phyloP scores from a whole-genome alignment of 2,113 vertebrate genomes.

The Mellivora capensis region DNA sequence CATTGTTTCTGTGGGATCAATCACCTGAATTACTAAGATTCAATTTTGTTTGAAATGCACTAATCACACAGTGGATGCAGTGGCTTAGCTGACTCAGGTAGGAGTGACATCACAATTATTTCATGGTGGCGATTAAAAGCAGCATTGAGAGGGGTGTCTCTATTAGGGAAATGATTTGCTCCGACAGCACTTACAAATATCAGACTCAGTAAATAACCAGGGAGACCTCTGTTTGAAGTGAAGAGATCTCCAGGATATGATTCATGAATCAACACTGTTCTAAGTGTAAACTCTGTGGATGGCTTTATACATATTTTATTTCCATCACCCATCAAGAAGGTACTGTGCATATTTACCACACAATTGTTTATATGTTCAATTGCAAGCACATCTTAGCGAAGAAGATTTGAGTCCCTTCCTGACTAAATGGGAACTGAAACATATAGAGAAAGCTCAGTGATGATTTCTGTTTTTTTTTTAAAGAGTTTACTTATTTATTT shows the following conservation, averaged over 20 bases:
- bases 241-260: background rate
- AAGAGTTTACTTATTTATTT: background rate
- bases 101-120: background rate
- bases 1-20: background rate
- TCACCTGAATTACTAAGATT: slow-evolving; percentile 17
- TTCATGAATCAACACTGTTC: slow-evolving; percentile 5
- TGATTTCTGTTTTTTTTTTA: background rate
- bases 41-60: slow-evolving; percentile 25
- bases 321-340: background rate
- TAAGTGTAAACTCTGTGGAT: background rate
- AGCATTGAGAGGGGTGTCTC: background rate
- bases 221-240: background rate
- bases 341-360: background rate
- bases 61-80: background rate
- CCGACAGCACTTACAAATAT: background rate
- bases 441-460: background rate
- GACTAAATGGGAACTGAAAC: background rate
- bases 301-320: background rate
- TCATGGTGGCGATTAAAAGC: background rate
- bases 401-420: background rate
- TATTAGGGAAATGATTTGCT: background rate
- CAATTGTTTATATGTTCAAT: background rate
- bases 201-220: background rate
- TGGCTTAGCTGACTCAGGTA: background rate
- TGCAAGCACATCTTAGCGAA: background rate